Percentiles rank a stretch among this genome's conserved stretches.
These are phyloP conservation scores for Heliconius eleuchia DNA, from an alignment of 1,140 invertebrate species.

Conservation along the genomic window DNA sequence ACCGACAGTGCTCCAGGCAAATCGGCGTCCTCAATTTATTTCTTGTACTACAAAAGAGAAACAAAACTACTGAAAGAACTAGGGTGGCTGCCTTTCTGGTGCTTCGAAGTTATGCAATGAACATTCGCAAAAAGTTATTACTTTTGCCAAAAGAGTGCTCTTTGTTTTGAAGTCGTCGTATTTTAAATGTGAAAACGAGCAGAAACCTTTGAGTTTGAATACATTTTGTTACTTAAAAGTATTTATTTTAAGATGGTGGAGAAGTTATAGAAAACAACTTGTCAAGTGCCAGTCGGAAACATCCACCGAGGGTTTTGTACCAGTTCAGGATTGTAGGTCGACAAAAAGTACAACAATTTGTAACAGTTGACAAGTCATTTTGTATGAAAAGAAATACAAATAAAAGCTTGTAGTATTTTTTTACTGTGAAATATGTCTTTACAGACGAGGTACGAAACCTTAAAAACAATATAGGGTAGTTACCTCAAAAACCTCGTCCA, in stretches of 20 bases:
- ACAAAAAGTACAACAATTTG: too few species aligned
- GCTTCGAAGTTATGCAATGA: slow-evolving; percentile 23
- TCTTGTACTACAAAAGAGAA: slow-evolving; percentile 9
- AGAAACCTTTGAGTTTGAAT: background rate
- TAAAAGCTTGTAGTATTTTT: too few species aligned
- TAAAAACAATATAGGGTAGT: slow-evolving; percentile 14
- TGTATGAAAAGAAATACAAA: too few species aligned
- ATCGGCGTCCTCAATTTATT: slow-evolving; percentile 26
- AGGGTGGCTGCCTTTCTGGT: slow-evolving; percentile 23
- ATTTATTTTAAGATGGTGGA: background rate
- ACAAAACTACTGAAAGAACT: slow-evolving; percentile 22
- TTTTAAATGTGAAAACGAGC: slow-evolving; percentile 7
- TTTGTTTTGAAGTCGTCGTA: slow-evolving; percentile 10
- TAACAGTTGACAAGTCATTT: too few species aligned
- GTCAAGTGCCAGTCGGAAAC: too few species aligned
- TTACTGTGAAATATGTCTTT: too few species aligned
- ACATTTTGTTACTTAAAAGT: background rate
- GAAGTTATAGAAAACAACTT: background rate
- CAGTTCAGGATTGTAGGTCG: too few species aligned
- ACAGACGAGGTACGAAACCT: too few species aligned
- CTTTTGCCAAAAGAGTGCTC: slow-evolving; percentile 16
- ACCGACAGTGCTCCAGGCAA: slow-evolving; percentile 19
- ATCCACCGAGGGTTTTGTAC: too few species aligned
- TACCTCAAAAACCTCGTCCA: slow-evolving; percentile 28
- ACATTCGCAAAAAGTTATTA: slow-evolving; percentile 15